Base-by-base conservation (phyloP, 1,140 invertebrate species). In the Drepana arcuata region DNA sequence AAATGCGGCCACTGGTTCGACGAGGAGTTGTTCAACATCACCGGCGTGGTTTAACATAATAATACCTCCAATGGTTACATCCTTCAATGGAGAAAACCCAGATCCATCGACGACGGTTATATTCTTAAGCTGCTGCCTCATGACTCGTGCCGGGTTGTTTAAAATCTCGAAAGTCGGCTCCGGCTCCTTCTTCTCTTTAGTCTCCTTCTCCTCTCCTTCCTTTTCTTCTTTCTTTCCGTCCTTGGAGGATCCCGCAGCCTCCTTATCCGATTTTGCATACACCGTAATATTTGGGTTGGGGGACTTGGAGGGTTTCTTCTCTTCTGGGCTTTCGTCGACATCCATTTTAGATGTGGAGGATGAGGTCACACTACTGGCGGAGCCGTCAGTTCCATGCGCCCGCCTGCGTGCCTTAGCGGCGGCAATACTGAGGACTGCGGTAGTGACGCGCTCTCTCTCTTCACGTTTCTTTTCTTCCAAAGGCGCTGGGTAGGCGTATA, bases 381-480 rank as follows among this genome's bases (percentile, higher is more conserved):
- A 64, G 3, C 67, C 61, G 11, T 90, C 88, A 38, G 89, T 86
- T 7, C 81, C 82, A 41, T 86, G 86, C 38, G 94, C 92, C 13
- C 93, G 89, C 42, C 95, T 90, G 45, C 93, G 88, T 53, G 95
- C 91, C 47, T 95, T 90, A 0, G 79, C 78, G 0, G 95, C 95
- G 0, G 98, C 98, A 53, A 99, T 99, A 64, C 96, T 98, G 11
- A 99, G 85, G 2, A 99, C 95, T 5, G 97, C 98, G 10, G 97
- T 99, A 16, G 97, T 96, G 7, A 97, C 95, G 60, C 96, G 94
- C 64, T 99, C 96, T 5, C 95, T 89, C 75, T 98, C 95, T 66
- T 98, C 96, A 27, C 96, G 93, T 82, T 99, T 99, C 83, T 99
- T 99, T 66, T 99, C 97, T 85, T 99, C 98, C 12, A 99, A 81